Base-by-base conservation (phyloP, 2,797 vertebrate species). In the Bovichtus variegatus region DNA sequence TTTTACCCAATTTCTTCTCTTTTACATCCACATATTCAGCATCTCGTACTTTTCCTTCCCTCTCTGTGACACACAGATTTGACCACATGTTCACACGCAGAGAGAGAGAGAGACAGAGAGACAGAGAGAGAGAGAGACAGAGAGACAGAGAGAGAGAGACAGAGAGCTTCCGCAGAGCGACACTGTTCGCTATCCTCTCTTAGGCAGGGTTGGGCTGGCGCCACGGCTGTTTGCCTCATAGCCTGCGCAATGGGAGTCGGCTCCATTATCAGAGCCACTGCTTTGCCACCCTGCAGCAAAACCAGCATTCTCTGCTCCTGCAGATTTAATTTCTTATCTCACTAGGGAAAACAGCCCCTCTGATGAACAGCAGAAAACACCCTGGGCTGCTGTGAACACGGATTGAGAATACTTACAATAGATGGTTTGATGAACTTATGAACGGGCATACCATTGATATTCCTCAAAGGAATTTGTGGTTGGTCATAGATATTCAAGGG, bases 301-400 rank as follows among this genome's bases (percentile, higher is more conserved):
- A 87, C 87, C 92, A 85, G 90, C 91, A 84, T 93, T 91, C 89
- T 89, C 88, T 80, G 78, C 85, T 93, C 79, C 86, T 87, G 86
- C 92, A 92, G 86, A 91, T 92, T 94, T 93, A 80, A 94, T 93
- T 94, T 89, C 92, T 93, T 89, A 92, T 93, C 87, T 92, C 90
- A 89, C 89, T 87, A 81, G 82, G 84, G 86, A 90, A 90, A 92
- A 87, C 85, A 84, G 89, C 27, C 80, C 70, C 78, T 87, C 84
- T 90, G 89, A 94, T 91, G 83, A 92, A 82, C 78, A 9, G 86
- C 69, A 78, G 74, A 85, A 90, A 91, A 73, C 78, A 79, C 89
- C 87, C 79, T n/a, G 76, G 85, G 88, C 86, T 74, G 83, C 87
- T 71, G 66, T 71, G 77, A 86, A 87, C 90, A 87, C 40, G 46